Base-by-base conservation (phyloP, 2,113 vertebrate genomes). In the Mellivora capensis region DNA sequence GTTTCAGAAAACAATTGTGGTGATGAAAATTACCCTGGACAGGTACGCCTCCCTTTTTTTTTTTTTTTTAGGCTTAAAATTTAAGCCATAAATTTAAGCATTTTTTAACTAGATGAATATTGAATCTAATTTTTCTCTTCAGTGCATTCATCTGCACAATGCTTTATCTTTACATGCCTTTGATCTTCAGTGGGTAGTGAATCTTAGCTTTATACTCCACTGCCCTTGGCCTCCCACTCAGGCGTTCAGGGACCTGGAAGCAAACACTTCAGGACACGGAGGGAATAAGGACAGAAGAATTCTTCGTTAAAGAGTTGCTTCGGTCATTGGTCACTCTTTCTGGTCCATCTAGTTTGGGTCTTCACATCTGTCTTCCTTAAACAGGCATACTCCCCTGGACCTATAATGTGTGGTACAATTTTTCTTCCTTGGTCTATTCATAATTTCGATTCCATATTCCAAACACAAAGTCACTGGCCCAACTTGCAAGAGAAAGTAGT, bases 401-500 rank as follows among this genome's bases (percentile, higher is more conserved):
- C 81, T 69, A 54, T 17, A 39, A n/a, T 59, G 1, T 15, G 62
- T 39, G 6, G 67, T 47, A 39, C 29, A 25, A 25, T 34, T 42
- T 95, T 93, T 67, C 52, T 84, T 91, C 74, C 93, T 42, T 94
- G 39, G 11, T 77, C 77, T 72, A 82, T 74, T 82, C 71, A 82
- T 95, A 59, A 88, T 86, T 96, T 83, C 71, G 18, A 92, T 90
- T 67, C 67, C 80, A 94, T 62, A 93, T 37, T 25, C 91, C 47
- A 84, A 85, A 21, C 18, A 44, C 57, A 87, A 91, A 94, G 90
- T 76, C 71, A 37, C 31, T 47, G 44, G 85, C 81, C 52, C 13
- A 17, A 80, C 77, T 77, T n/a, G 47, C 57, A 59, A 87, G 59
- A 91, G 97, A 98, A 97, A 97, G 95, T 87, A 49, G 17, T 85